Base-by-base conservation (phyloP, 2,888 invertebrate species). In the Ophion ellenae region DNA sequence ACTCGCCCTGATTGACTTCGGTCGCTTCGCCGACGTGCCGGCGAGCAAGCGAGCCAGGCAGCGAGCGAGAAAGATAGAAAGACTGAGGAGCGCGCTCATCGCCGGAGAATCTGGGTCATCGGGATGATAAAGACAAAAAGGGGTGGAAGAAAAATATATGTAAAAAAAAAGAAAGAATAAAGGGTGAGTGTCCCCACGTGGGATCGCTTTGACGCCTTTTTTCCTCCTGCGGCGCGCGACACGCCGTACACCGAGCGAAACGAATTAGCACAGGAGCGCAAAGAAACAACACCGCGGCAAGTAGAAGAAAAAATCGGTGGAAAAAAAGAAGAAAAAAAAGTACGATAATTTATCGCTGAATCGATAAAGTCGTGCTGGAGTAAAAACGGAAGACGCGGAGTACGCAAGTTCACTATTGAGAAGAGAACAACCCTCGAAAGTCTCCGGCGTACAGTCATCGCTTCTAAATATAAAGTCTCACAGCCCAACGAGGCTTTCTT, bases 151-250 rank as follows among this genome's bases (percentile, higher is more conserved):
- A 82, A 61, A 78, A 64, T 53, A 24, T 45, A 40, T 17, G n/a
- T 40, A 81, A 28, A 45, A 70, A 45, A 70, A 63, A 67, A 69
- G 67, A 71, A 66, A 78, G 9, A 4, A 14, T 17, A 17, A 75
- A 85, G 83, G 88, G 88, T 84, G 88, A 66, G 85, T 85, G 79
- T 59, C 84, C 73, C 80, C 82, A 81, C 84, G 83, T 85, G 79
- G 77, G 77, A 71, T 59, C 45, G 61, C 53, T 47, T 10, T 14
- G 47, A 47, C 47, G 47, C 10, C 47, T 2, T 14, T 11, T 47
- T 47, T 47, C 2, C 2, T 47, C 9, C 47, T 47, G 0, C 36
- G 0, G 5, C 47, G 47, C 47, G 10, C 9, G 2, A 7, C 3
- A 10, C 3, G 47, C 3, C 14, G 11, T 47, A 2, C 10, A 14